A percentile compares a stretch with the other conserved stretches of the same genome.
phyloP scores from a whole-genome alignment of 2,797 vertebrate genomes.

The Eospalax fontanierii region DNA sequence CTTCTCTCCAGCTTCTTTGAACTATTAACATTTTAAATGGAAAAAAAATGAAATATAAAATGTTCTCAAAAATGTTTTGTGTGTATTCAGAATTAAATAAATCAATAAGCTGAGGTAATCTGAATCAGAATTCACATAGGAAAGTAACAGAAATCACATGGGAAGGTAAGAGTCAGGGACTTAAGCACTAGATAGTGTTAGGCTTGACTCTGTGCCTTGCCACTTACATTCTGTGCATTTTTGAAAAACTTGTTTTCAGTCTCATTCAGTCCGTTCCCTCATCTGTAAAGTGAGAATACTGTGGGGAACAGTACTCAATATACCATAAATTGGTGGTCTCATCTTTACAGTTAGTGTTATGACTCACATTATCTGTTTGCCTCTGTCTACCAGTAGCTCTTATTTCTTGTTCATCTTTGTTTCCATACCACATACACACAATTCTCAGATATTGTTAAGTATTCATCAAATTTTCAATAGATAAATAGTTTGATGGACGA shows the following conservation, averaged over 20 bases:
- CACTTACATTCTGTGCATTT: constrained; percentile 41
- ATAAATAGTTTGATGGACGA: constrained; percentile 28
- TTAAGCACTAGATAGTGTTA: not conserved
- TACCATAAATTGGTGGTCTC: not conserved
- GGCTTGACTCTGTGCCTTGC: constrained; percentile 36
- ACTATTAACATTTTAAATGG: constrained; percentile 53
- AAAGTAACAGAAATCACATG: not conserved
- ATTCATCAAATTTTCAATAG: constrained; percentile 22
- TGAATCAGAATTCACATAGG: not conserved
- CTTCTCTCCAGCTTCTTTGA: constrained; percentile 54
- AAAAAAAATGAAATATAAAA: not conserved
- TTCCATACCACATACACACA: not conserved
- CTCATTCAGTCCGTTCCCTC: constrained; percentile 8
- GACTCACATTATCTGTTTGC: not conserved
- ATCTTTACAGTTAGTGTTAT: constrained; percentile 3
- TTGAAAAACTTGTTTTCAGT: constrained; percentile 29
- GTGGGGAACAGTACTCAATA: not conserved
- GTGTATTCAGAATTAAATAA: constrained; percentile 24
- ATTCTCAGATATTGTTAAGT: not conserved
- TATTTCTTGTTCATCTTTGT: constrained; percentile 56
- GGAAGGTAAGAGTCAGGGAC: not conserved
- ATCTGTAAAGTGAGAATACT: constrained; percentile 12
- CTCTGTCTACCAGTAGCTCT: not conserved
- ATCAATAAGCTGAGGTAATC: constrained; percentile 15
- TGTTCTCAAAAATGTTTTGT: constrained; percentile 10